Base-by-base conservation (phyloP, 1,140 invertebrate species). In the Heliconius hewitsoni region DNA sequence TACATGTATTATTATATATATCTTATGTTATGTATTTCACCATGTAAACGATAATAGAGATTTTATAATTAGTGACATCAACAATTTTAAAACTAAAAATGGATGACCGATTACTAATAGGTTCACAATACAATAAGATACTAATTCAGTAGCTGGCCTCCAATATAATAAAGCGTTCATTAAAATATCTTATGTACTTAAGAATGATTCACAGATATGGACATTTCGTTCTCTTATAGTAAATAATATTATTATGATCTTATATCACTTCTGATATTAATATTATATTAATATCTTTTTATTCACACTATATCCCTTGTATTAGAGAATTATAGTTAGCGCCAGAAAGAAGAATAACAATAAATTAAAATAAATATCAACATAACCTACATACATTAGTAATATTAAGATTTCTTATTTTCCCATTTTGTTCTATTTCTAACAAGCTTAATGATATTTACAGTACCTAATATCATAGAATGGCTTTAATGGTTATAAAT, bases 111-210 rank as follows among this genome's bases (percentile, higher is more conserved):
- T 66, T 66, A 66, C 60, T 66, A 18, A 66, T 27, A 66, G 27
- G 60, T 66, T 66, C 27, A 66, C 27, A 66, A 66, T 66, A 27
- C 19, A 16, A 27, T 66, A 66, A 11, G 60, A 66, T 13, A 27
- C 60, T 13, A 66, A 30, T 16, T 27, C 60, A 66, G 60, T 66
- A 66, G n/a, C n/a, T 23, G 60, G 60, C 27, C 76, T 57, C 72
- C 60, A 66, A 30, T 27, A 66, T 66, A 76, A 87, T 87, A 89
- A 89, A 89, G 86, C 86, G 88, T 84, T 84, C 84, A 77, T 82
- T 82, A 80, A 83, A 78, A 78, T 78, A 39, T 80, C 60, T 80
- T 79, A 75, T 60, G 70, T 30, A 74, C 74, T 55, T 74, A 73
- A 70, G 57, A 74, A 77, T 77, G 27, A 72, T 39, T 50, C 71